A percentile compares a stretch with the other conserved stretches of the same genome.
phyloP scores from a whole-genome alignment of 2,888 invertebrate genomes.

The Megalurothrips usitatus region DNA sequence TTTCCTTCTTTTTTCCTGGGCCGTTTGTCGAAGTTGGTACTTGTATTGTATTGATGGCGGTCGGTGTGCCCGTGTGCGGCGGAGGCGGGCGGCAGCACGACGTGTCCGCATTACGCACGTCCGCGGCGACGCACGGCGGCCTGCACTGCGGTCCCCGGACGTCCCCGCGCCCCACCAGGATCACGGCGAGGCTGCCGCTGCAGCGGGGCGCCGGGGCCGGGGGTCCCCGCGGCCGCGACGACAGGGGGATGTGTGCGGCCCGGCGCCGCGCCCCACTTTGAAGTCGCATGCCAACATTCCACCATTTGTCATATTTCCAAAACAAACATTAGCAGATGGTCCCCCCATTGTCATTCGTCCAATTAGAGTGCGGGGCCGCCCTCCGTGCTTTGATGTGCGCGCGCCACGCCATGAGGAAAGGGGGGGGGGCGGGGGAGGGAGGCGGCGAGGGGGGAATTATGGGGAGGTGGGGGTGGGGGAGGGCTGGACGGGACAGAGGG shows the following conservation, averaged over 20 bases:
- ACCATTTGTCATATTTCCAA: constrained; percentile 22
- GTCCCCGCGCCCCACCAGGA: not conserved
- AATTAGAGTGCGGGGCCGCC: not conserved
- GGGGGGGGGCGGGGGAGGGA: not conserved
- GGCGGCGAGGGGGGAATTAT: not conserved
- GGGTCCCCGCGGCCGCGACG: too few relatives aligned
- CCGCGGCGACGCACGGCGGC: not conserved
- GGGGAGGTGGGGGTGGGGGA: not conserved
- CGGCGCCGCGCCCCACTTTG: not conserved
- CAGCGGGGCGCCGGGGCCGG: not conserved
- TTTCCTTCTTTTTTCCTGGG: not conserved
- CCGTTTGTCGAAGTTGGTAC: not conserved
- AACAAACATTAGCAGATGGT: constrained; percentile 22
- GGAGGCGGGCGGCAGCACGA: not conserved
- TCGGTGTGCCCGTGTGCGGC: not conserved
- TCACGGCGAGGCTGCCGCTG: not conserved
- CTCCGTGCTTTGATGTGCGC: constrained; percentile 14
- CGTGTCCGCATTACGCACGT: too few relatives aligned
- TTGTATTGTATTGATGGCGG: constrained; percentile 2
- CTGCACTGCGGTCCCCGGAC: not conserved
- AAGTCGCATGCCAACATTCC: constrained; percentile 14
- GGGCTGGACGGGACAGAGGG: not conserved
- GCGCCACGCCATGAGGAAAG: not conserved
- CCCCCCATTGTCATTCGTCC: constrained; percentile 18
- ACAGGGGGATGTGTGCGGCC: too few relatives aligned